These are phyloP conservation scores for Apotomis capreana DNA, from an alignment of 2,888 invertebrate genomes.

Conservation along the genomic window DNA sequence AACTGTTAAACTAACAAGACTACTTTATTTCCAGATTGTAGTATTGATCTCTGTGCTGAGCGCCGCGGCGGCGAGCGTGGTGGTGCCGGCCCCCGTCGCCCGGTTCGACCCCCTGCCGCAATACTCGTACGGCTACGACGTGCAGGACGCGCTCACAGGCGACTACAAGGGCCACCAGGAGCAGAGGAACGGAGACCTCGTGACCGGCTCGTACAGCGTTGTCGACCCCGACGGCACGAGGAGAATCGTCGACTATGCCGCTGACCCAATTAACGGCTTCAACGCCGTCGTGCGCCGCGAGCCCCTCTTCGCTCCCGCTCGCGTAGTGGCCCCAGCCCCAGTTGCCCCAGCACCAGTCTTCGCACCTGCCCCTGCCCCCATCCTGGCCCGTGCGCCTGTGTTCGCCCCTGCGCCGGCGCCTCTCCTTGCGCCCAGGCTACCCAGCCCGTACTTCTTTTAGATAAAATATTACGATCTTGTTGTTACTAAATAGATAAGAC, in stretches of 20 bases:
- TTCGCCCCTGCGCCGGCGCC: slow-evolving; percentile 56
- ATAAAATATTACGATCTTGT: slow-evolving; percentile 80
- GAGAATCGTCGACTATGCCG: slow-evolving; percentile 82
- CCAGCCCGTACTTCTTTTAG: slow-evolving; percentile 73
- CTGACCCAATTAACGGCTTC: slow-evolving; percentile 82
- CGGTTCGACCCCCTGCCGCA: slow-evolving; percentile 78
- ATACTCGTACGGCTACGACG: slow-evolving; percentile 84
- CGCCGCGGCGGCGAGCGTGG: slow-evolving; percentile 66
- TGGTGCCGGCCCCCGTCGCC: slow-evolving; percentile 68
- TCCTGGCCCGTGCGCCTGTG: slow-evolving; percentile 45
- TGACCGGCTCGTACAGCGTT: slow-evolving; percentile 82
- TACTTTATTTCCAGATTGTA: slow-evolving; percentile 71
- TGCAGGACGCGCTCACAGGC: slow-evolving; percentile 83
- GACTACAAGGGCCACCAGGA: slow-evolving; percentile 84
- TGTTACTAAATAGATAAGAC: slow-evolving; percentile 59
- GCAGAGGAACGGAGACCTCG: slow-evolving; percentile 81
- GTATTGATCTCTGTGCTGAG: slow-evolving; percentile 75
- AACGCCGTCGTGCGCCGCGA: slow-evolving; percentile 83
- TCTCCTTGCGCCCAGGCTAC: slow-evolving; percentile 64
- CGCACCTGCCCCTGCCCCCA: slow-evolving; percentile 60
- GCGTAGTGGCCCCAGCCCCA: slow-evolving; percentile 55
- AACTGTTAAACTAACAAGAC: not conserved
- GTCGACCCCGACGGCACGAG: slow-evolving; percentile 83
- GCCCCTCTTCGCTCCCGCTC: slow-evolving; percentile 67
- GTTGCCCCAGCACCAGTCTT: slow-evolving; percentile 60